These are phyloP conservation scores for Trachelus iudaicus DNA, from an alignment of 2,888 invertebrate species.

Conservation along the genomic window DNA sequence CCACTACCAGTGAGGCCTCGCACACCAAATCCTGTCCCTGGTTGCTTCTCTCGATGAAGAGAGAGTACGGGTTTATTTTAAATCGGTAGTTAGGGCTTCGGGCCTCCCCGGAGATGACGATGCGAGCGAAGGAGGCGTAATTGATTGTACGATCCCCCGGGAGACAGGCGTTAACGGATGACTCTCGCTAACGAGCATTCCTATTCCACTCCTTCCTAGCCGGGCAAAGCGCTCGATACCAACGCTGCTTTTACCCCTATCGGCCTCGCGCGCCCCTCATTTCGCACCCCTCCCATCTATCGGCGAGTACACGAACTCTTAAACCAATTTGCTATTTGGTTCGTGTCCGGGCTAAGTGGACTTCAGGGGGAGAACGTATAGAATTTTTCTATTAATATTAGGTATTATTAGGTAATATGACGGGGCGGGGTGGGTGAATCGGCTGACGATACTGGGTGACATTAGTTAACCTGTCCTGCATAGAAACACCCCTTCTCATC, in stretches of 20 bases:
- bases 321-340: background rate
- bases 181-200: slow-evolving; percentile 66
- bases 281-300: slow-evolving; percentile 16
- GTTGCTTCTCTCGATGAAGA: slow-evolving; percentile 1
- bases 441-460: background rate
- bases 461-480: background rate
- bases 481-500: background rate
- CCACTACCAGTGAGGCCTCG: background rate
- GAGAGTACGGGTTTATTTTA: slow-evolving; percentile 54
- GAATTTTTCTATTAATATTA: no score
- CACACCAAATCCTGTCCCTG: background rate
- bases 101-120: slow-evolving; percentile 63
- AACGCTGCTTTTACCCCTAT: background rate
- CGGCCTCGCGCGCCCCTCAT: slow-evolving; percentile 21
- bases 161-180: slow-evolving; percentile 66
- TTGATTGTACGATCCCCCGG: slow-evolving; percentile 64
- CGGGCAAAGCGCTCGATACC: slow-evolving; percentile 31
- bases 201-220: slow-evolving; percentile 43
- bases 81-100: slow-evolving; percentile 59
- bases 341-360: background rate
- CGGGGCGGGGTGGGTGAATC: no score
- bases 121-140: slow-evolving; percentile 63
- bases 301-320: background rate
- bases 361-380: no score
- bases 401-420: no score